Evolutionary conservation across 2,113 vertebrate genomes (phyloP).

Genomic region (Gasterosteus nipponicus): DNA sequence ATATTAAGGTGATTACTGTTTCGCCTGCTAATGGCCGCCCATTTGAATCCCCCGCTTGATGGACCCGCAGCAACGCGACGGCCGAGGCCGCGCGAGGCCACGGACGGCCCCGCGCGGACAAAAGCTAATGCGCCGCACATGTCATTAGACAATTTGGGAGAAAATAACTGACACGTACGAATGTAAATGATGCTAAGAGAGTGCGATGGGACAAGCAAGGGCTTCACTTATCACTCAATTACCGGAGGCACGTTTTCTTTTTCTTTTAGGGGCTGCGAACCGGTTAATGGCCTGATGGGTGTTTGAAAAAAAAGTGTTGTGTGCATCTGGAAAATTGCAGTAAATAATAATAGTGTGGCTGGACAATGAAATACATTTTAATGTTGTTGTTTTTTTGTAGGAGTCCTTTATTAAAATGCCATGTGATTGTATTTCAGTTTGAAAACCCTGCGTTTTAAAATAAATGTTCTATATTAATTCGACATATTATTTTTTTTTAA

Average conservation of each 20-base stretch:
- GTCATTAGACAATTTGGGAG: slow-evolving; percentile 77
- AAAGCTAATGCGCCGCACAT: slow-evolving; percentile 74
- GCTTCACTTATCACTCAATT: slow-evolving; percentile 69
- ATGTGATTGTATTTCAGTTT: not conserved
- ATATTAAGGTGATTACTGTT: slow-evolving; percentile 82
- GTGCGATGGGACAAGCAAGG: slow-evolving; percentile 52
- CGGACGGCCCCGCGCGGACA: slow-evolving; percentile 65
- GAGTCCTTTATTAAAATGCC: not conserved
- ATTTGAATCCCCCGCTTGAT: slow-evolving; percentile 78
- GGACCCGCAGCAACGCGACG: slow-evolving; percentile 74
- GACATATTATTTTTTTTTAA: not conserved
- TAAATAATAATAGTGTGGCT: slow-evolving; percentile 7
- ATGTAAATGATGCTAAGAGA: slow-evolving; percentile 68
- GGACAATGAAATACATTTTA: not conserved
- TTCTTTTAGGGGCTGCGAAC: slow-evolving; percentile 27
- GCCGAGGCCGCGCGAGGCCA: slow-evolving; percentile 74
- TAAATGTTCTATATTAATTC: not conserved
- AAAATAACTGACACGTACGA: slow-evolving; percentile 57
- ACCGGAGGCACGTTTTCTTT: slow-evolving; percentile 49
- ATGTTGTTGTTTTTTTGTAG: not conserved
- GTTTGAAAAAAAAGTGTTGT: slow-evolving; percentile 30
- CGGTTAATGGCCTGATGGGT: slow-evolving; percentile 58
- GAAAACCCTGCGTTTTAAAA: not conserved
- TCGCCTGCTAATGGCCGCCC: slow-evolving; percentile 79
- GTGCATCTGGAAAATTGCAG: slow-evolving; percentile 31